Evolutionary conservation across 1,140 invertebrate species (phyloP).

Genomic region (Atopsyche davidsoni): DNA sequence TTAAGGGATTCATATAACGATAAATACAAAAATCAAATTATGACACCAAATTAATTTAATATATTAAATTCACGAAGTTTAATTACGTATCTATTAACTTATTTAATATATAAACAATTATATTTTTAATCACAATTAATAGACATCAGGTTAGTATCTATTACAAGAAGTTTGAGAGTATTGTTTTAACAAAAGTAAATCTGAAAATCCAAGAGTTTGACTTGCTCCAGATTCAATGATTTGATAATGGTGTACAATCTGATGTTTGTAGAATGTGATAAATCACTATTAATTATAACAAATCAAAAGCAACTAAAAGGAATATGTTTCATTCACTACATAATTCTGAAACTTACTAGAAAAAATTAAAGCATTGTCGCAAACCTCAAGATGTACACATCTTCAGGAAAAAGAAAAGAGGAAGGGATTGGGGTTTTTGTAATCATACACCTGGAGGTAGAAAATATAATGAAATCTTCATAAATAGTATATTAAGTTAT

Average conservation of each 20-base stretch:
- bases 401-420: neutral
- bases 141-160: neutral
- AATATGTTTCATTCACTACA: too few relatives aligned
- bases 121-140: neutral
- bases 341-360: neutral
- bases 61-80: neutral
- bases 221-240: too few relatives aligned
- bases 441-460: neutral
- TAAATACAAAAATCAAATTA: conserved; percentile 2
- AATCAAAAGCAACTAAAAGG: too few relatives aligned
- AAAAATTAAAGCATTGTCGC: neutral
- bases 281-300: too few relatives aligned
- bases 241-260: too few relatives aligned
- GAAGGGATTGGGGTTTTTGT: neutral
- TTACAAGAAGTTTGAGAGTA: neutral
- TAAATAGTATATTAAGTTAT: neutral
- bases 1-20: too few relatives aligned
- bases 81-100: neutral
- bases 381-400: neutral
- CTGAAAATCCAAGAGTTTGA: too few relatives aligned
- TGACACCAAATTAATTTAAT: neutral
- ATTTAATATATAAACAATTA: neutral
- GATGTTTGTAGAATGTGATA: too few relatives aligned
- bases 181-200: too few relatives aligned
- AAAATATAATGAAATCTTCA: neutral